Base-by-base conservation (phyloP, 37 sponge, comb jelly and placozoan genomes). In the Dysidea cf. avara region DNA sequence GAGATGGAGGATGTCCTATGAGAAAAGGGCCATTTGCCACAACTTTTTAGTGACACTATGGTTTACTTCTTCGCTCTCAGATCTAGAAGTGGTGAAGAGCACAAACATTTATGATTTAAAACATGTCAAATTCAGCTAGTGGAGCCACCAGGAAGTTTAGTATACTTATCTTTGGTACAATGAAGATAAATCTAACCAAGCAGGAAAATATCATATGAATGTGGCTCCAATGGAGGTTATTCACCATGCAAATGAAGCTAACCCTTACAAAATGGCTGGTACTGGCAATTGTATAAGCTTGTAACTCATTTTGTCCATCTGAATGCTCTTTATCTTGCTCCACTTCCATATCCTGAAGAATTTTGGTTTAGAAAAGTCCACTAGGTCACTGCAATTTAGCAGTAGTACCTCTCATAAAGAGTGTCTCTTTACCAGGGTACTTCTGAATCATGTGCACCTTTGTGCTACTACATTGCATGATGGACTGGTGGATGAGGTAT, bases 101-200 rank as follows among this genome's bases (percentile, higher is more conserved):
- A 18, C 5, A 18, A 63, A 29, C 64, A 63, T 32, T 7, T 35
- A 29, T 7, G n/a, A n/a, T n/a, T n/a, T n/a, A n/a, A n/a, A 6
- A 35, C 33, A 32, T 28, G 12, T 33, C 64, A 63, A 29, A 12
- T 63, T 26, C 36, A 33, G 14, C 35, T 63, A 18, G 33, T 63
- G 16, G 64, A 63, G 18, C 35, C 17, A 7, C 35, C 64, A 29
- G 64, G 36, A 25, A 7, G 38, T 63, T 6, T 12, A 18, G 32
- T 34, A 13, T 71, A 55, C 58, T 16, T 71, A 14, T 3, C 37
- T n/a, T n/a, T n/a, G n/a, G n/a, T 55, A 71, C 72, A 55, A 9
- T 31, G 72, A 71, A 56, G 39, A 71, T 34, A 71, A 71, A 14
- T 56, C 18, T 6, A 54, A 71, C 24, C 36, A 33, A 59, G 73